Conservation (phyloP, 2,888 invertebrate species). For the Lissonota sp. region DNA sequence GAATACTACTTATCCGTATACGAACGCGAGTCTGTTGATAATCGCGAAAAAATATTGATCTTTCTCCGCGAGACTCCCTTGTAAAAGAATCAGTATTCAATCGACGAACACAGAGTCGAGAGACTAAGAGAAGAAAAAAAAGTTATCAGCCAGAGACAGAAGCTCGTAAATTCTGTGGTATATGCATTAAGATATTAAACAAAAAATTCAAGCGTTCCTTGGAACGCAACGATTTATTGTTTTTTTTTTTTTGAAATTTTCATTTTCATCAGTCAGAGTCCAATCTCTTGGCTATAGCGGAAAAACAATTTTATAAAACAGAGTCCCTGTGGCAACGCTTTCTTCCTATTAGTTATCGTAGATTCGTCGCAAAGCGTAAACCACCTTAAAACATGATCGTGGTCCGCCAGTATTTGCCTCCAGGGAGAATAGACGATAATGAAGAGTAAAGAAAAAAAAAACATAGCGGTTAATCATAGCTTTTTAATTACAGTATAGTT, state of each 20-base stretch:
- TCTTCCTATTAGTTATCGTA: conserved; percentile 62
- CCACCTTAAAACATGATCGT: conserved; percentile 42
- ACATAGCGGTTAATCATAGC: conserved; percentile 41
- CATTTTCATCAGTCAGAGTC: conserved; percentile 22
- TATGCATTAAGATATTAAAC: no score
- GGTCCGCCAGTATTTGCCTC: conserved; percentile 62
- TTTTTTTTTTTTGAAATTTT: no score
- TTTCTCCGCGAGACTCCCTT: conserved; percentile 22
- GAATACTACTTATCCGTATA: not conserved
- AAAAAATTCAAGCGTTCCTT: no score
- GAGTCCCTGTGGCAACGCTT: conserved; percentile 39
- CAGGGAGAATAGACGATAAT: conserved; percentile 59
- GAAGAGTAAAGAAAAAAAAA: conserved; percentile 16
- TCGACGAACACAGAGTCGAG: conserved; percentile 3
- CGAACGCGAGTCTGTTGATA: not conserved
- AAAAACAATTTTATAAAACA: not conserved
- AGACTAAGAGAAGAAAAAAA: conserved; percentile 2
- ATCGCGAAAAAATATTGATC: conserved; percentile 1
- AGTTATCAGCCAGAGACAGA: not conserved
- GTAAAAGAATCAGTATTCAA: conserved; percentile 33
- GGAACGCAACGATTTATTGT: no score
- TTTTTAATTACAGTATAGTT: conserved; percentile 25
- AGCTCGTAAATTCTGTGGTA: no score
- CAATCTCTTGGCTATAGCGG: conserved; percentile 44
- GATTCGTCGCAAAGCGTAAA: conserved; percentile 43